Evolutionary conservation across 2,888 invertebrate genomes (phyloP).

Genomic region (Lamellibrachia satsuma): DNA sequence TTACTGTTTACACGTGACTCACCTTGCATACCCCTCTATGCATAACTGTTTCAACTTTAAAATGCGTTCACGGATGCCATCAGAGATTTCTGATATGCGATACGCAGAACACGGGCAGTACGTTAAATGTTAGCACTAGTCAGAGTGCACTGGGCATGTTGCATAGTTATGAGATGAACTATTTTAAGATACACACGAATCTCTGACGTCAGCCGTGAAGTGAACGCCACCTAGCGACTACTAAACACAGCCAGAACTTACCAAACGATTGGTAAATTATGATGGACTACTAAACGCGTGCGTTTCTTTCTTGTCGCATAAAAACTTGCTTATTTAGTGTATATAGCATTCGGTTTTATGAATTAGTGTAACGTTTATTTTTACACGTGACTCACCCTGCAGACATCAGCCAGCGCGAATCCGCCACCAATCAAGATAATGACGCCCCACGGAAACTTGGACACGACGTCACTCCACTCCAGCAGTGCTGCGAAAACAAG

Average conservation of each 20-base stretch:
- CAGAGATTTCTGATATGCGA: too few species aligned
- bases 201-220: too few species aligned
- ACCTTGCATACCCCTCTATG: conserved; percentile 69
- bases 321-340: background rate
- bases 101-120: too few species aligned
- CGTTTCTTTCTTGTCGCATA: background rate
- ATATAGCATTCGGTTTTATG: background rate
- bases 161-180: too few species aligned
- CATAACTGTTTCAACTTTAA: too few species aligned
- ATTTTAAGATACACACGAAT: too few species aligned
- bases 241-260: too few species aligned
- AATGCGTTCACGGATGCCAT: too few species aligned
- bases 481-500: conserved; percentile 22
- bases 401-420: conserved; percentile 87
- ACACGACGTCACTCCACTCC: conserved; percentile 32
- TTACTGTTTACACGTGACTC: conserved; percentile 18
- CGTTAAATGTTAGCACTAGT: too few species aligned
- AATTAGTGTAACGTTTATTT: background rate
- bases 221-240: too few species aligned
- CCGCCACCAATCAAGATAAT: conserved; percentile 84
- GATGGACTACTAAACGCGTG: background rate
- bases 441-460: conserved; percentile 82
- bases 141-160: too few species aligned
- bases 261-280: background rate
- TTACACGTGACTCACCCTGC: conserved; percentile 68